phyloP scores from a whole-genome alignment of 1,140 invertebrate genomes.

The Dendrolimus kikuchii region DNA sequence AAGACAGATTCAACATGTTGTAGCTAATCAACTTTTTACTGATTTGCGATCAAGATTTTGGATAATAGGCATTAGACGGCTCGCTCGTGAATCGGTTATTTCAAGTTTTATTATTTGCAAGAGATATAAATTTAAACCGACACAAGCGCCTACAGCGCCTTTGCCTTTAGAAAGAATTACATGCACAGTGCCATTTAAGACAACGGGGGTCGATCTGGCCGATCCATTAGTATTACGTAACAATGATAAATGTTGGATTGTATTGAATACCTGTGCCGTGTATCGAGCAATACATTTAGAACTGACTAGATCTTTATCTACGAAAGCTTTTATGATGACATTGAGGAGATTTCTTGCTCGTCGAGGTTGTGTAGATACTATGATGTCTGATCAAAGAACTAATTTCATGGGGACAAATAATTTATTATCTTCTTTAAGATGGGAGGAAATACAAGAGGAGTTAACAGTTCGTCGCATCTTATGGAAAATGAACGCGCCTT shows the following conservation, averaged over 20 bases:
- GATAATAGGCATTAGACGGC: conserved; percentile 2
- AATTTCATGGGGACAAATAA: too few species aligned
- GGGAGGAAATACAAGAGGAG: too few species aligned
- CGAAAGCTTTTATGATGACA: conserved; percentile 8
- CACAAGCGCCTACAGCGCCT: conserved; percentile 6
- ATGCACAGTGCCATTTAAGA: background rate
- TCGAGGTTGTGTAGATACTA: conserved; percentile 2
- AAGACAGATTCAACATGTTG: conserved; percentile 7
- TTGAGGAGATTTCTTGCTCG: conserved; percentile 2
- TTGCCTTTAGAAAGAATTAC: conserved; percentile 6
- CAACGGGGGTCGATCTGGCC: conserved; percentile 5
- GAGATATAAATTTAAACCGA: conserved; percentile 1
- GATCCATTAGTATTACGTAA: conserved; percentile 4
- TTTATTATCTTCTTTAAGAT: too few species aligned
- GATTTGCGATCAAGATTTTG: too few species aligned
- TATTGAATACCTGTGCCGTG: conserved; percentile 8
- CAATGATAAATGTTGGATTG: too few species aligned
- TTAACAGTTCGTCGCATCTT: too few species aligned
- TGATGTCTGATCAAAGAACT: too few species aligned
- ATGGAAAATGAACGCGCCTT: too few species aligned
- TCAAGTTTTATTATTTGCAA: conserved; percentile 4
- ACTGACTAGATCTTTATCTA: conserved; percentile 7
- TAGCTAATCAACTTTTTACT: conserved; percentile 1
- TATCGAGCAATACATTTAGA: conserved; percentile 13
- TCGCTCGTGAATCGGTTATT: conserved; percentile 1